A percentile compares a stretch with the other conserved stretches of the same genome.
These are phyloP conservation scores for Caenorhabditis becei DNA, from an alignment of 2,888 invertebrate genomes.

Conservation along the genomic window DNA sequence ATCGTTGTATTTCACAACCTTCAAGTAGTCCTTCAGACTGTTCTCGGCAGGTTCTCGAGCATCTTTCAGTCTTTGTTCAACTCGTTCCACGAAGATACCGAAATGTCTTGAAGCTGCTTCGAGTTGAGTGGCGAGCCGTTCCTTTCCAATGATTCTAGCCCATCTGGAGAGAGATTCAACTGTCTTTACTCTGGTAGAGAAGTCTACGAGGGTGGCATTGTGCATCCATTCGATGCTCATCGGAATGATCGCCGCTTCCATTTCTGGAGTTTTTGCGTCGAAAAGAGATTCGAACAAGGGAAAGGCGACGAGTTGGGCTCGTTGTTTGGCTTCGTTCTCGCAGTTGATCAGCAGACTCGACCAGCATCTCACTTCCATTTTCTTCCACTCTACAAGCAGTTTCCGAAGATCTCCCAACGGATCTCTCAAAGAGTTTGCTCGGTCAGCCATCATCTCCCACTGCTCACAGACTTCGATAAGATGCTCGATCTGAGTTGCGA, in stretches of 20 bases:
- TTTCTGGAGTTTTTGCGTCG: constrained; percentile 53
- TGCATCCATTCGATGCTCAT: constrained; percentile 85
- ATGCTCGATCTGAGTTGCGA: constrained; percentile 92
- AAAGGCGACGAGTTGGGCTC: constrained; percentile 74
- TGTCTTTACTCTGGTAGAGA: constrained; percentile 88
- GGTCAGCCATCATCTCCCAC: constrained; percentile 80
- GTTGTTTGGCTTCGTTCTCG: constrained; percentile 69
- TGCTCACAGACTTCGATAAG: constrained; percentile 84
- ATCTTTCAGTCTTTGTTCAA: constrained; percentile 80
- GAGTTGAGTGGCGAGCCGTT: constrained; percentile 59
- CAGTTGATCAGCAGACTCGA: constrained; percentile 67
- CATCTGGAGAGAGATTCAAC: constrained; percentile 83
- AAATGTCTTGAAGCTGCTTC: constrained; percentile 88
- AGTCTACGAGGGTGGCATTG: constrained; percentile 90
- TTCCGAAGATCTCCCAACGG: constrained; percentile 88
- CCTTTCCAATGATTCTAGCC: constrained; percentile 53
- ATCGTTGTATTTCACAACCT: constrained; percentile 96
- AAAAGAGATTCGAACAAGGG: constrained; percentile 77
- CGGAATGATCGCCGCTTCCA: constrained; percentile 67
- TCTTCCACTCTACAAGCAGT: constrained; percentile 92
- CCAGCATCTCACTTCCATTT: constrained; percentile 82
- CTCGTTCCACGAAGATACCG: constrained; percentile 86
- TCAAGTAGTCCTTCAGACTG: constrained; percentile 91
- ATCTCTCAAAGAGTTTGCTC: constrained; percentile 87
- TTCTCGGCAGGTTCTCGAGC: constrained; percentile 91